Evolutionary conservation across 2,888 invertebrate genomes (phyloP).

Genomic region (Cryptus viduatorius): DNA sequence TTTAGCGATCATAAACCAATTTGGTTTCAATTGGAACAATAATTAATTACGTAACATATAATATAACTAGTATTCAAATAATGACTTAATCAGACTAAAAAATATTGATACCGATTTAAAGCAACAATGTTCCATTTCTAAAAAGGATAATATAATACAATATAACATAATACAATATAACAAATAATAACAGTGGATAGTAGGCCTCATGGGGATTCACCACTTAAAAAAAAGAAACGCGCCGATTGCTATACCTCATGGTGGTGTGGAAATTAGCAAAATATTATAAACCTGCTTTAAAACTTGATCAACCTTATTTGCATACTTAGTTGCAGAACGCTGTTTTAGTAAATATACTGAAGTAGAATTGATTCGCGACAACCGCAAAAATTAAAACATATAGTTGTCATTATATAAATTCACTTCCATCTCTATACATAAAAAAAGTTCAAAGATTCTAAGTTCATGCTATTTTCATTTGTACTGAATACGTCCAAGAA

Average conservation of each 20-base stretch:
- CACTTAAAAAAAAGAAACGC: background rate
- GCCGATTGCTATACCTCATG: background rate
- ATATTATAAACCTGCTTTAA: background rate
- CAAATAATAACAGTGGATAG: conserved; percentile 1
- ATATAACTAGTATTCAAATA: background rate
- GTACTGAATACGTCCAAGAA: too few relatives aligned
- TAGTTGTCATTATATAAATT: too few relatives aligned
- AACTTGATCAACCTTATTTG: background rate
- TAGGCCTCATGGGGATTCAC: background rate
- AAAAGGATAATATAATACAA: too few relatives aligned
- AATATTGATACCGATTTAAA: background rate
- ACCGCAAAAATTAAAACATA: too few relatives aligned
- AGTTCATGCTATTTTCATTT: too few relatives aligned
- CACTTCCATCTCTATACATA: too few relatives aligned
- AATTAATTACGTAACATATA: background rate
- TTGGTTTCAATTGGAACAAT: conserved; percentile 17
- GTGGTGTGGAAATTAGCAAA: conserved; percentile 1
- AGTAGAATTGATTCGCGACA: too few relatives aligned
- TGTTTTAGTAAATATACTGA: too few relatives aligned
- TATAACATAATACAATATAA: background rate
- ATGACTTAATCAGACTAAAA: background rate
- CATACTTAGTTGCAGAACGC: background rate
- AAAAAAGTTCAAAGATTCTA: too few relatives aligned
- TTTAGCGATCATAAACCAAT: conserved; percentile 43
- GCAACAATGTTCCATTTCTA: too few relatives aligned